Conservation (phyloP, 2,113 vertebrate genomes). For the Takifugu flavidus region DNA sequence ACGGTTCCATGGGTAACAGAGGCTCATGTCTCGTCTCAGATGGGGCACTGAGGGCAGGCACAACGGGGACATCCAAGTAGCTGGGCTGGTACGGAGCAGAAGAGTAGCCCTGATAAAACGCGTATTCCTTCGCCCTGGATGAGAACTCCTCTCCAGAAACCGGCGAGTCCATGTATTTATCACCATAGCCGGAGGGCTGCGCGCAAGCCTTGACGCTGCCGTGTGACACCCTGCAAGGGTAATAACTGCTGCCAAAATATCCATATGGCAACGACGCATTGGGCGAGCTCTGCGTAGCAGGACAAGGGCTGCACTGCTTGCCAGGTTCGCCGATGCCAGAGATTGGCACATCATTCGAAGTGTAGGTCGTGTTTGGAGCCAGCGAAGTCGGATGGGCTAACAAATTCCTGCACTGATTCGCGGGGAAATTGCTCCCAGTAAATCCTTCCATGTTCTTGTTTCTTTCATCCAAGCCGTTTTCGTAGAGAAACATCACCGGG, state of each 20-base stretch:
- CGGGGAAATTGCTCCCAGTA: slow-evolving; percentile 87
- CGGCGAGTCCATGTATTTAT: slow-evolving; percentile 94
- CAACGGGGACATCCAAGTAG: slow-evolving; percentile 94
- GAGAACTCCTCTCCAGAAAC: slow-evolving; percentile 92
- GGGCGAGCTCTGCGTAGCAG: slow-evolving; percentile 88
- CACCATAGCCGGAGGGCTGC: slow-evolving; percentile 86
- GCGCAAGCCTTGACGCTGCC: slow-evolving; percentile 90
- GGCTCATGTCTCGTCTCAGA: slow-evolving; percentile 90
- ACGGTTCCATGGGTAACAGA: slow-evolving; percentile 91
- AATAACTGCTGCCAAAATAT: slow-evolving; percentile 97
- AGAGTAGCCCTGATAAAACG: slow-evolving; percentile 96
- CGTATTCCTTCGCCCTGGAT: slow-evolving; percentile 92
- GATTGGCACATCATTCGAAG: slow-evolving; percentile 81
- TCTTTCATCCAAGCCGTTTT: slow-evolving; percentile 90
- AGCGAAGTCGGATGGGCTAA: slow-evolving; percentile 92
- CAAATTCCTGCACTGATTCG: slow-evolving; percentile 94
- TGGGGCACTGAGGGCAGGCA: slow-evolving; percentile 86
- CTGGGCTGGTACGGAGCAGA: slow-evolving; percentile 91
- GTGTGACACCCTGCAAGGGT: slow-evolving; percentile 93
- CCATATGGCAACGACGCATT: slow-evolving; percentile 93
- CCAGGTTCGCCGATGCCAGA: slow-evolving; percentile 89
- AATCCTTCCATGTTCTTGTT: slow-evolving; percentile 97
- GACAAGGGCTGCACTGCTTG: slow-evolving; percentile 96
- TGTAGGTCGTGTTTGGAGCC: slow-evolving; percentile 83
- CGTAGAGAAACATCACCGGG: slow-evolving; percentile 99